Evolutionary conservation across 2,797 vertebrate genomes (phyloP).

Genomic region (Acipenser ruthenus): DNA sequence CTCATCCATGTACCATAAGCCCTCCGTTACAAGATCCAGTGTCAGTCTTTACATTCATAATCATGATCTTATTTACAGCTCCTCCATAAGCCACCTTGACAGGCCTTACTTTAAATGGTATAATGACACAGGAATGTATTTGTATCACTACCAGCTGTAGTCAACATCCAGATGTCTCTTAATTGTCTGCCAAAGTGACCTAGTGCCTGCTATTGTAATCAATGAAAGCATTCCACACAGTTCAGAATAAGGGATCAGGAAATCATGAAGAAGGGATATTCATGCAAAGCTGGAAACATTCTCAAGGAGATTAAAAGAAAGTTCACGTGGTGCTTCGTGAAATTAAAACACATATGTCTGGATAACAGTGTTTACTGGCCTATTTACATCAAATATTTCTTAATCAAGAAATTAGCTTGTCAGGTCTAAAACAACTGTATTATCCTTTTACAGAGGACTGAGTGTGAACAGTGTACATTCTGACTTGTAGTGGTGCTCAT

Average conservation of each 20-base stretch:
- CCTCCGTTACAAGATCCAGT: not conserved
- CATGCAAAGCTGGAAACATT: conserved; percentile 9
- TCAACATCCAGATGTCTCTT: conserved; percentile 9
- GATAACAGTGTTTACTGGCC: too few species aligned
- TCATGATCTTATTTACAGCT: not conserved
- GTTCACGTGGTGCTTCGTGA: too few species aligned
- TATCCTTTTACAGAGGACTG: too few species aligned
- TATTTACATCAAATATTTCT: too few species aligned
- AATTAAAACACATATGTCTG: too few species aligned
- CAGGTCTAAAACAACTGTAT: too few species aligned
- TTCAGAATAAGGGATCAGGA: conserved; percentile 6
- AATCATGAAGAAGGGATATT: conserved; percentile 10
- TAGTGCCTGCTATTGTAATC: conserved; percentile 12
- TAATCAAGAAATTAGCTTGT: too few species aligned
- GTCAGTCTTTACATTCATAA: not conserved
- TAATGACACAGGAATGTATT: conserved; percentile 3
- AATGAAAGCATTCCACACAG: conserved; percentile 7
- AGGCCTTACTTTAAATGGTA: not conserved
- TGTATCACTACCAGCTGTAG: not conserved
- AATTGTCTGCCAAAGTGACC: not conserved
- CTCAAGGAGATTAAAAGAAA: too few species aligned
- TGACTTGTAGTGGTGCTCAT: too few species aligned
- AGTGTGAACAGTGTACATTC: too few species aligned
- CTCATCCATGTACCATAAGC: not conserved
- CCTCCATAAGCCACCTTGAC: not conserved